These are phyloP conservation scores for Cynaeus angustus DNA, from an alignment of 2,888 invertebrate species.

Conservation along the genomic window DNA sequence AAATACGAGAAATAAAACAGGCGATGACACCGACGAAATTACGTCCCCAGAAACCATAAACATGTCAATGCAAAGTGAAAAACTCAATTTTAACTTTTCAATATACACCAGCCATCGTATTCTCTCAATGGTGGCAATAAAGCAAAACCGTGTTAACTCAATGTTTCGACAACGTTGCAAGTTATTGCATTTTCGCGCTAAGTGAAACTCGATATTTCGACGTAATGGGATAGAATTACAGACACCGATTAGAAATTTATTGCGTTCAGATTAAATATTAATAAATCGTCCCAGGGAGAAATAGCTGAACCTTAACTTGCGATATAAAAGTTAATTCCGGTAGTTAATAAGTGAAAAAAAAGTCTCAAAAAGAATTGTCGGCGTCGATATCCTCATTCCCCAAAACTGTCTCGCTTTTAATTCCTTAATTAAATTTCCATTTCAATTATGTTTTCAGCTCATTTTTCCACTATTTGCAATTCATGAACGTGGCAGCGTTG, in stretches of 20 bases:
- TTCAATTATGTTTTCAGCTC: conserved; percentile 23
- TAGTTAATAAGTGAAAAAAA: no score
- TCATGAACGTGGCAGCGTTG: conserved; percentile 20
- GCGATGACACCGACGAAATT: neutral
- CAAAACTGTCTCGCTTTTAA: no score
- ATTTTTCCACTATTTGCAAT: conserved; percentile 24
- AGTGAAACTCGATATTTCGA: conserved; percentile 1
- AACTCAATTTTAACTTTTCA: conserved; percentile 20
- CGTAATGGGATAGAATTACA: neutral
- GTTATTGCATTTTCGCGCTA: conserved; percentile 20
- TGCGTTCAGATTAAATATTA: no score
- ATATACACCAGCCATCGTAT: conserved; percentile 12
- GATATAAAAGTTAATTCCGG: no score
- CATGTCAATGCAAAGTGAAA: conserved; percentile 22
- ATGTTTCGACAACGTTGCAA: conserved; percentile 24
- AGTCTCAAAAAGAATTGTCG: no score
- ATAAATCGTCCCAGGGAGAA: no score
- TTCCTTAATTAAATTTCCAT: conserved; percentile 14
- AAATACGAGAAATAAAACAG: conserved; percentile 3
- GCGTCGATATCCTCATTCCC: no score
- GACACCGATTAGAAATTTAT: no score
- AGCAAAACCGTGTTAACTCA: conserved; percentile 29
- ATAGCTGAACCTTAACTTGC: no score
- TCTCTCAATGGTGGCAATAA: conserved; percentile 31
- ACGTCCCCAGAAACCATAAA: conserved; percentile 12